Base-by-base conservation (phyloP, 2,888 invertebrate genomes). In the Zaprionus bogoriensis region DNA sequence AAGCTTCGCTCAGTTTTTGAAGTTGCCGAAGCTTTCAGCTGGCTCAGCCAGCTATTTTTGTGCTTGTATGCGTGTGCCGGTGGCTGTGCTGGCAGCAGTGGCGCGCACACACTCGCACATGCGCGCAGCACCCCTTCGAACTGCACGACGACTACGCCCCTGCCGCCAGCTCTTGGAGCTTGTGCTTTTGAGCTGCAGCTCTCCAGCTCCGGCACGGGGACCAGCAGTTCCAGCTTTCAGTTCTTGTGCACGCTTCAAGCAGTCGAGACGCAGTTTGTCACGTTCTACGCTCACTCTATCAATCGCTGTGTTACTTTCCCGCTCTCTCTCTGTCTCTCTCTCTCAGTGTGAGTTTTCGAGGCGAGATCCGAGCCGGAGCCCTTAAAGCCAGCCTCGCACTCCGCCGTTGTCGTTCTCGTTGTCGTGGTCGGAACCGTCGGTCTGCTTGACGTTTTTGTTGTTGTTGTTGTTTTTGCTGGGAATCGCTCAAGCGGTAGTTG, bases 401-500 rank as follows among this genome's bases (percentile, higher is more conserved):
- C 70, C 55, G 62, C 46, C 47, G 53, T 67, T 47, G 67, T 67
- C 60, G 67, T 67, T 59, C 60, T 54, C 30, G 67, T 67, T 71
- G 71, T 74, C 71, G 71, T 68, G 54, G 71, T 71, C 74, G 74
- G 69, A 59, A 74, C 63, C 36, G 47, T 22, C 17, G 45, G 12
- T 46, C 42, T 27, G 39, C 27, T 54, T 47, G 42, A 55, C 58
- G 47, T 50, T 57, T 22, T 30, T 53, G 53, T 42, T n/a, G 32
- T 54, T 36, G 61, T 42, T 44, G 44, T 30, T 36, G 52, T 63
- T 45, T 55, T 55, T 67, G 82, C 65, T 74, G 81, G 79, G 85
- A 78, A 82, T 72, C 72, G 62, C 38, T 72, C 55, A 74, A 72
- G 76, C 72, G 76, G 67, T 76, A 76, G 72, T 76, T 74, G 67